Evolutionary conservation across 2,797 vertebrate genomes (phyloP).

Genomic region (Myripristis jacobus): DNA sequence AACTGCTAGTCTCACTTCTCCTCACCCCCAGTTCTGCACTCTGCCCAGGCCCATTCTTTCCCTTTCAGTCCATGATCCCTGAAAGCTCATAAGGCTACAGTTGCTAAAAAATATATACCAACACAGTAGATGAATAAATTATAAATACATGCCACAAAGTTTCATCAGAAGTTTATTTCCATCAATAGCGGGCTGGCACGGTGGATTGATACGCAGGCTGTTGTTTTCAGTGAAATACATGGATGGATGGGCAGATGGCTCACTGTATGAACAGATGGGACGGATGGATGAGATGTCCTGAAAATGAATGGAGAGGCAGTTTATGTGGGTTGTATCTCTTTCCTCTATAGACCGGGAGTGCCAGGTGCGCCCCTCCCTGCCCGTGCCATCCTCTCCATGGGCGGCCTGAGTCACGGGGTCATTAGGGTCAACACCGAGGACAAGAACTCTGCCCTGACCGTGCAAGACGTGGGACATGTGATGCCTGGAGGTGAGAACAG

Average conservation of each 20-base stretch:
- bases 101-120: no score
- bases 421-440: slow-evolving; percentile 99
- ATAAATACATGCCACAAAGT: slow-evolving; percentile 2
- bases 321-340: no score
- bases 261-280: slow-evolving; percentile 41
- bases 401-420: slow-evolving; percentile 94
- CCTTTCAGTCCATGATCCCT: slow-evolving; percentile 1
- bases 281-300: slow-evolving; percentile 7
- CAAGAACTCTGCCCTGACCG: slow-evolving; percentile 97
- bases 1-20: neutral
- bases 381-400: slow-evolving; percentile 96
- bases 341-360: slow-evolving; percentile 89
- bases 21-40: no score
- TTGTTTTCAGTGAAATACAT: slow-evolving; percentile 8
- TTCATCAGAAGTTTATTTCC: slow-evolving; percentile 1
- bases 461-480: slow-evolving; percentile 97
- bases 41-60: neutral
- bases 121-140: no score
- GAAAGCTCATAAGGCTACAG: neutral
- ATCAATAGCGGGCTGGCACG: slow-evolving; percentile 3
- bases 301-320: slow-evolving; percentile 8
- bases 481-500: slow-evolving; percentile 99
- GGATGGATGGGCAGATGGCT: slow-evolving; percentile 36
- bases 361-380: slow-evolving; percentile 94
- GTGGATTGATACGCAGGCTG: neutral